A percentile compares a stretch with the other conserved stretches of the same genome.
These are phyloP conservation scores for Cylindroiulus punctatus DNA, from an alignment of 2,888 invertebrate species.

Conservation along the genomic window DNA sequence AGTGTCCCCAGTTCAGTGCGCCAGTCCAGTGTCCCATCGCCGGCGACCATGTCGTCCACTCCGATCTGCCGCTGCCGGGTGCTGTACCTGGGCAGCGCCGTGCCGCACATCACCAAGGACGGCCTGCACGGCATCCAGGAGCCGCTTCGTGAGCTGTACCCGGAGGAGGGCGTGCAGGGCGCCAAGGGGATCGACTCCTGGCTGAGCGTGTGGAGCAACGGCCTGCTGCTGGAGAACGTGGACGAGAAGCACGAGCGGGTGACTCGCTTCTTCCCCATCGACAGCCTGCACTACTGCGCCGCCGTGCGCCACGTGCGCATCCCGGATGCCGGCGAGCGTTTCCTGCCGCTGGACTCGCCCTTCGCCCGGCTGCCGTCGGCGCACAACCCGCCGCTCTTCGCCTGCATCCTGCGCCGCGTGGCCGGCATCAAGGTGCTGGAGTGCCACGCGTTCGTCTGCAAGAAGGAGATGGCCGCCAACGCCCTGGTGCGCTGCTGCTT, in stretches of 20 bases:
- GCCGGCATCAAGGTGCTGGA: constrained; percentile 97
- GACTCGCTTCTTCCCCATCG: constrained; percentile 94
- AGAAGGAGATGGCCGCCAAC: constrained; percentile 95
- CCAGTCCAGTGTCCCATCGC: background rate
- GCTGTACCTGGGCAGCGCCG: constrained; percentile 93
- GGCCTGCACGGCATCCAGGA: constrained; percentile 97
- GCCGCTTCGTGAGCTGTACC: constrained; percentile 93
- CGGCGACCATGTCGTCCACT: constrained; percentile 73
- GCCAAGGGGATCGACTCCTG: constrained; percentile 94
- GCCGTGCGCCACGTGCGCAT: constrained; percentile 84
- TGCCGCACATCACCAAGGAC: constrained; percentile 97
- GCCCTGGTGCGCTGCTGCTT: constrained; percentile 97
- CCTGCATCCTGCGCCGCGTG: constrained; percentile 93
- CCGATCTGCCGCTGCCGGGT: constrained; percentile 97
- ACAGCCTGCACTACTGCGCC: constrained; percentile 94
- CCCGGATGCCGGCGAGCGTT: constrained; percentile 75
- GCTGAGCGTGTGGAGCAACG: constrained; percentile 97
- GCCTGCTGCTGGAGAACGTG: constrained; percentile 90
- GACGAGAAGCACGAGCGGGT: constrained; percentile 95
- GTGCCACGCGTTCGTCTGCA: constrained; percentile 98
- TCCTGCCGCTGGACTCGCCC: constrained; percentile 94
- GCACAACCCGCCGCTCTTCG: constrained; percentile 95
- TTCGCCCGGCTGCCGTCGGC: constrained; percentile 92
- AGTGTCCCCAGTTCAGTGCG: background rate
- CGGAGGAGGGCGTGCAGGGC: constrained; percentile 89